Evolutionary conservation across 2,888 invertebrate species (phyloP), one percentile per base, ranked within the genome.

Genomic region (Eueremaeus valkanovi): DNA sequence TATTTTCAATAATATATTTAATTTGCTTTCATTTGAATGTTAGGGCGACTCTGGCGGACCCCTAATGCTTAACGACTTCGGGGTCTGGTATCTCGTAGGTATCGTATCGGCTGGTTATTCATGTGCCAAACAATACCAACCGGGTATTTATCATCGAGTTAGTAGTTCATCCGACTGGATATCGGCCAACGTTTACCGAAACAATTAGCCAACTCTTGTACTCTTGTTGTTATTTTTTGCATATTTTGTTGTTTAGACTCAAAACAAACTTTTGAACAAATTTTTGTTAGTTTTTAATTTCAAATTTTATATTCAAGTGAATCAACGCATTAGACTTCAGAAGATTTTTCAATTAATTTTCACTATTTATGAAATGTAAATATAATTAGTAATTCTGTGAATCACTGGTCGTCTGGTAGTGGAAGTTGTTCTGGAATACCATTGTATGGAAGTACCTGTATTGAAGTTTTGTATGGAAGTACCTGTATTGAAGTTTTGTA

Each of bases 91-190:
- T 83, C 87, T 95, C 72, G 93, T 94, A 76, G 92, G 92, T 5
- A 91, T 95, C 27, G 95, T 95, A 0, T 94, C 94, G 0, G 95
- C 95, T 0, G 95, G 95, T 3, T 95, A 95, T 84, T 93, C 93
- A 0, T 95, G 95, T 82, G 95, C 95, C 0, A 93, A 94, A 81
- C 88, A 93, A 21, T 93, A 94, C 24, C 95, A 95, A 82, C 95
- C 95, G 0, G 95, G 95, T 72, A 95, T 95, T 81, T 95, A 95
- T 85, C 95, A 95, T 83, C 87, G 94, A 80, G 94, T 94, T 8
- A 92, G 77, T 0, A 92, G 93, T 82, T 95, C 95, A 0, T 93
- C 94, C 8, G 95, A 95, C 83, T 95, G 95, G 95, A 93, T 95
- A 80, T 88, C 88, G 11, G 78, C 80, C 45, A 81, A 78, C 58